phyloP scores from a whole-genome alignment of 2,888 invertebrate species.

The Drosophila ustulata region DNA sequence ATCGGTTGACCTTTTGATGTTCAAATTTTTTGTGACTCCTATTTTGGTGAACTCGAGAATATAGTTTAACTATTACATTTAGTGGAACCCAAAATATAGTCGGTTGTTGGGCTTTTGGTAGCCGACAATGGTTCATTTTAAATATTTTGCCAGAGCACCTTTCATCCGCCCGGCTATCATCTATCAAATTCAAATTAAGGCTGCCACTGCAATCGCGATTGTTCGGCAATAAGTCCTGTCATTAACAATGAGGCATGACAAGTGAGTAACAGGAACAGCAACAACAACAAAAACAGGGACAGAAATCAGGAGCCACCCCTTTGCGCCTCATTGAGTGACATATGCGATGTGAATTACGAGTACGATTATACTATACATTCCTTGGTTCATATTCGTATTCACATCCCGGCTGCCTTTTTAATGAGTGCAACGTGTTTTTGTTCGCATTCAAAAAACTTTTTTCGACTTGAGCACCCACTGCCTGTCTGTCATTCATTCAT shows the following conservation, averaged over 20 bases:
- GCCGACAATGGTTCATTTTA: conserved; percentile 6
- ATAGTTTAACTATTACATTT: too few species aligned
- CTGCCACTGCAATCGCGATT: conserved; percentile 48
- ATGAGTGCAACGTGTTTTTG: conserved; percentile 80
- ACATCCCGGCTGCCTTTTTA: conserved; percentile 58
- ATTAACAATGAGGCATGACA: conserved; percentile 73
- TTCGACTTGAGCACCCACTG: conserved; percentile 55
- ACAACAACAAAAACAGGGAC: conserved; percentile 3
- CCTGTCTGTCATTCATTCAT: conserved; percentile 37
- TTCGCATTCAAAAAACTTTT: conserved; percentile 55
- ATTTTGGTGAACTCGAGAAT: too few species aligned
- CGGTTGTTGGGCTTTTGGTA: background rate
- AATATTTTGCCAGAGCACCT: conserved; percentile 2
- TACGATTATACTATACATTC: conserved; percentile 5
- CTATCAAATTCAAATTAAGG: conserved; percentile 83
- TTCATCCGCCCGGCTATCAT: conserved; percentile 62
- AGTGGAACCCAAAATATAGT: too few species aligned
- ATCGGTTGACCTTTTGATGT: too few species aligned
- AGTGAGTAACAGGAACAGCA: conserved; percentile 56
- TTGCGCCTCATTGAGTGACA: conserved; percentile 79
- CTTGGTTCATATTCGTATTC: conserved; percentile 17
- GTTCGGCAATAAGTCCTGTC: conserved; percentile 67
- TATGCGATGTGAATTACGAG: conserved; percentile 68
- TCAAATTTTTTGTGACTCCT: too few species aligned
- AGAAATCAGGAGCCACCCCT: conserved; percentile 39